Percentiles rank a stretch among this genome's conserved stretches.
phyloP scores from a whole-genome alignment of 2,888 invertebrate species.

The Anagyrus pseudococci region DNA sequence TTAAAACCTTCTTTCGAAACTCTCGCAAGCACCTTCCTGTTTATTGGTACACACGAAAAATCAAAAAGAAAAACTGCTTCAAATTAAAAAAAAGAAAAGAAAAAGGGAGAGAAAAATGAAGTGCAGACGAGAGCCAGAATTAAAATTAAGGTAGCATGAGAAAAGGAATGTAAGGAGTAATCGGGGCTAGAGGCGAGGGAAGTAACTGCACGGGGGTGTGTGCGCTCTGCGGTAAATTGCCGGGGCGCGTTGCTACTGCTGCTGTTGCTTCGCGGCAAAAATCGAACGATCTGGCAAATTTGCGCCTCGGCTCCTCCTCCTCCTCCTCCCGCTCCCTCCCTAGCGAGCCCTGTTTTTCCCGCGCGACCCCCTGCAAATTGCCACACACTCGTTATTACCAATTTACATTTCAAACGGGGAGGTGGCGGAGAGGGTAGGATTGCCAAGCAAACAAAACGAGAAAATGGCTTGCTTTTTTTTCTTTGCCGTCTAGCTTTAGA shows the following conservation, averaged over 20 bases:
- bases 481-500: no score
- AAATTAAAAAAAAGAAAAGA: slow-evolving; percentile 1
- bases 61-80: no score
- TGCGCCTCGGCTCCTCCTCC: neutral
- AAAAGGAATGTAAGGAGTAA: neutral
- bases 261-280: slow-evolving; percentile 34
- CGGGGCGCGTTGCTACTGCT: no score
- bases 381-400: slow-evolving; percentile 38
- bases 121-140: neutral
- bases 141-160: neutral
- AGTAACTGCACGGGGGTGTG: neutral
- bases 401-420: slow-evolving; percentile 41
- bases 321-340: slow-evolving; percentile 18
- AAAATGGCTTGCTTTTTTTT: neutral
- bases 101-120: neutral
- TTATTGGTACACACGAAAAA: neutral
- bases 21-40: neutral
- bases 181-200: neutral
- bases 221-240: slow-evolving; percentile 11
- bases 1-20: slow-evolving; percentile 4
- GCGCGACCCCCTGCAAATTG: slow-evolving; percentile 33
- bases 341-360: neutral
- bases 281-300: slow-evolving; percentile 36
- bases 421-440: neutral
- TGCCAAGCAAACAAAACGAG: neutral